Evolutionary conservation across 2,888 invertebrate genomes (phyloP).

Genomic region (Tinea semifulvella): DNA sequence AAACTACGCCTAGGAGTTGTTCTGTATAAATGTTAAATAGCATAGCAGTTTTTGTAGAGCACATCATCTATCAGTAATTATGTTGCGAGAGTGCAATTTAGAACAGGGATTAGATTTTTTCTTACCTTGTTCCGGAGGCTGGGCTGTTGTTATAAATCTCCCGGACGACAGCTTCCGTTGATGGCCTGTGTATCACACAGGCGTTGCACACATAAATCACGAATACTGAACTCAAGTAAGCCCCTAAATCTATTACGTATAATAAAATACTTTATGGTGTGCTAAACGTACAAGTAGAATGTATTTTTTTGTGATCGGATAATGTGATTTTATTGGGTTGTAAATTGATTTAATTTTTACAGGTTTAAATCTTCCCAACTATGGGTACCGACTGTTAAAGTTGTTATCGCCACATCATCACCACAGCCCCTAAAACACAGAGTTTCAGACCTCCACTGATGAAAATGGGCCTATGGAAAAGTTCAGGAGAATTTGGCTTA

Average conservation of each 20-base stretch:
- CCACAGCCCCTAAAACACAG: too few species aligned
- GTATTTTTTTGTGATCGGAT: background rate
- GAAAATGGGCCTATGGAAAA: too few species aligned
- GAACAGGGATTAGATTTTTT: slow-evolving; percentile 5
- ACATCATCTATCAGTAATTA: slow-evolving; percentile 5
- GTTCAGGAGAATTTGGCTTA: too few species aligned
- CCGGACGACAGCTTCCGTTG: slow-evolving; percentile 16
- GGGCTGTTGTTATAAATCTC: slow-evolving; percentile 31
- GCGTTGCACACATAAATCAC: slow-evolving; percentile 33
- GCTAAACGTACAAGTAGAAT: background rate
- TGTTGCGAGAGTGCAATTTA: background rate
- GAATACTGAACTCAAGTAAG: slow-evolving; percentile 15
- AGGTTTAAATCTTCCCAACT: too few species aligned
- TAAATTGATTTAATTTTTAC: too few species aligned
- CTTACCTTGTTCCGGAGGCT: slow-evolving; percentile 8
- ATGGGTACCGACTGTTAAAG: too few species aligned
- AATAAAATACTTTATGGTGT: slow-evolving; percentile 1
- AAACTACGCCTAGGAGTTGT: too few species aligned
- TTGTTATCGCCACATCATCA: too few species aligned
- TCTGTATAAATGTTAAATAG: too few species aligned
- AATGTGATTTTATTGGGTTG: background rate
- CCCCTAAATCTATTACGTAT: slow-evolving; percentile 8
- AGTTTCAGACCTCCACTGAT: too few species aligned
- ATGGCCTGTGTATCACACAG: slow-evolving; percentile 31
- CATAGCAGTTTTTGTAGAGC: too few species aligned